phyloP scores from a whole-genome alignment of 2,797 vertebrate genomes.

The Paramormyrops hopkinsi region DNA sequence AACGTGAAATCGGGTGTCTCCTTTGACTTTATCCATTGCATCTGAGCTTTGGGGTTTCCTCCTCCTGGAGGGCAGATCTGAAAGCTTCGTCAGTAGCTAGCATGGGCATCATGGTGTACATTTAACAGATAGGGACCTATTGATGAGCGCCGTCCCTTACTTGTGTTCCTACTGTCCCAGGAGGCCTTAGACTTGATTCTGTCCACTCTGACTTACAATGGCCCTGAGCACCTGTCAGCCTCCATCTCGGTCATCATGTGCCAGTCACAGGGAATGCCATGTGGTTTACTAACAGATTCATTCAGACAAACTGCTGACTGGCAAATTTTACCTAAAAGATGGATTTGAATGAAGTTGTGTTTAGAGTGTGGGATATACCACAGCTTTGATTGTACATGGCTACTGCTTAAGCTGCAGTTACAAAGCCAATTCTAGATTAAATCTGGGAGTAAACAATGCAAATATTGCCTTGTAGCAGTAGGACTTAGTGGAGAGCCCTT shows the following conservation, averaged over 20 bases:
- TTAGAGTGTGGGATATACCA: neutral
- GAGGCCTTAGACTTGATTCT: neutral
- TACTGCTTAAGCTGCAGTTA: neutral
- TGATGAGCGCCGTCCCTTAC: neutral
- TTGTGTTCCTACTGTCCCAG: neutral
- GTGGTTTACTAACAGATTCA: neutral
- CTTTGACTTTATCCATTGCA: neutral
- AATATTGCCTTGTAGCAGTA: slow-evolving; percentile 25
- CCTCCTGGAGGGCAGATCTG: neutral
- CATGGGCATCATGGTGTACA: neutral
- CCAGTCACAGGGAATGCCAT: neutral
- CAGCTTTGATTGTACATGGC: neutral
- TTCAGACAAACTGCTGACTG: neutral
- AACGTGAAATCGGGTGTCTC: neutral
- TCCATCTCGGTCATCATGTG: neutral
- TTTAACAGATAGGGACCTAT: neutral
- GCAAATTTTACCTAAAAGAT: neutral
- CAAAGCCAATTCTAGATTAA: neutral
- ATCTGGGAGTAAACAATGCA: slow-evolving; percentile 20
- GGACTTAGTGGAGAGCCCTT: neutral
- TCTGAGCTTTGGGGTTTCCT: neutral
- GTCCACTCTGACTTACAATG: neutral
- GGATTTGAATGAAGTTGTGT: neutral
- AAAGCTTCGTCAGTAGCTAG: neutral
- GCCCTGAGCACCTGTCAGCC: neutral